Base-by-base conservation (phyloP, 2,113 vertebrate genomes). In the Salvelinus sp. region DNA sequence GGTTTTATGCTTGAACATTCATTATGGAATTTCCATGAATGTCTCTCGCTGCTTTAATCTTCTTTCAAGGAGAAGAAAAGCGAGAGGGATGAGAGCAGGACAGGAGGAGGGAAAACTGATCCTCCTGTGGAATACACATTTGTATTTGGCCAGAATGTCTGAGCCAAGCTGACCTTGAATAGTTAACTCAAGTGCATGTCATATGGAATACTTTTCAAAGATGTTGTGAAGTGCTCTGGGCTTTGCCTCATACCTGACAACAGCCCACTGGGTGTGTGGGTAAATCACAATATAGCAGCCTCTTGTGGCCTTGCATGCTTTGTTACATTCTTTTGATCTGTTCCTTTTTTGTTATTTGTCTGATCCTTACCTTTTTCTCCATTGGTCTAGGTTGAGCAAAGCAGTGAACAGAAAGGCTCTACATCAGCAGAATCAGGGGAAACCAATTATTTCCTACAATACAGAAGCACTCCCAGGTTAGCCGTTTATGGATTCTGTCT, bases 381-480 rank as follows among this genome's bases (percentile, higher is more conserved):
- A 54, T 54, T 18, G 50, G 16, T 54, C 50, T 54, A 96, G 95
- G 81, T 95, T 50, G 88, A 91, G 64, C 92, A 95, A 80, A 86
- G 78, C 0, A 78, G 89, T 16, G 87, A 91, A 71, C 91, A 82
- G 0, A 14, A 88, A 0, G 85, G 89, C n/a, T 88, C 87, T 22
- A 83, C 85, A 14, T 62, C 83, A 60, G 84, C 90, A 47, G 93
- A 94, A 0, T n/a, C 6, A 0, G 77, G 75, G n/a, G 94, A 93
- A 2, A 96, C 95, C 30, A 96, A 96, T 77, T 96, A 96, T 65
- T 96, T 96, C 62, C 89, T 96, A 1, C 95, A 96, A 77, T 96
- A 95, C 69, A 95, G 95, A 89, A 95, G 91, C 76, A 92, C 92
- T 85, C 92, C 92, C 86, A 94, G 94, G 95, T 95, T 77, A 69